Percentiles rank a stretch among this genome's conserved stretches.
Conservation (phyloP, 2,888 invertebrate genomes). For the Drosophila peninsularis region DNA sequence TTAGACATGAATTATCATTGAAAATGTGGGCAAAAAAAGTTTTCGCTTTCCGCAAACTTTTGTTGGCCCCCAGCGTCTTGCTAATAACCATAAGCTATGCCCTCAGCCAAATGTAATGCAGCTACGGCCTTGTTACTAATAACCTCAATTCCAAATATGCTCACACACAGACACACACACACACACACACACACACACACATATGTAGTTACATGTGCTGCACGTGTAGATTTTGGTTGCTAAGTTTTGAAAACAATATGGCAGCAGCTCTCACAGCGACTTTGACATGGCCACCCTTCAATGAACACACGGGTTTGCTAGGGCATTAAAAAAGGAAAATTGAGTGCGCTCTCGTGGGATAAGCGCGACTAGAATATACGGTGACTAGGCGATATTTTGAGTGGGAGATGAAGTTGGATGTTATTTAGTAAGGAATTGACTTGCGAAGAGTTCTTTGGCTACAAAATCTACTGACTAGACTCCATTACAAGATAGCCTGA, state of each 20-base stretch:
- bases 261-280: slow-evolving; percentile 34
- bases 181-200: slow-evolving; percentile 15
- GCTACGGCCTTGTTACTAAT: slow-evolving; percentile 78
- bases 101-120: slow-evolving; percentile 46
- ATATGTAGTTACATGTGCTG: slow-evolving; percentile 23
- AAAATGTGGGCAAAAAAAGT: slow-evolving; percentile 64
- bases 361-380: background rate
- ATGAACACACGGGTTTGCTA: background rate
- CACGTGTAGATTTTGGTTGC: slow-evolving; percentile 19
- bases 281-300: slow-evolving; percentile 19
- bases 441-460: background rate
- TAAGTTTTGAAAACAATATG: slow-evolving; percentile 60
- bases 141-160: slow-evolving; percentile 71
- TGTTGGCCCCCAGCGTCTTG: slow-evolving; percentile 12
- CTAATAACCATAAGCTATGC: slow-evolving; percentile 7
- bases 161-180: slow-evolving; percentile 16
- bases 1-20: slow-evolving; percentile 76
- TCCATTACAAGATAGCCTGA: background rate
- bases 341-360: background rate
- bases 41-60: slow-evolving; percentile 64
- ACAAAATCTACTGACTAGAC: background rate
- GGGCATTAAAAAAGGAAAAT: slow-evolving; percentile 1
- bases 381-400: background rate
- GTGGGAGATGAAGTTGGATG: background rate
- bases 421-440: background rate